Conservation (phyloP, 2,797 vertebrate genomes). For the Pseudomugil tenellus region DNA sequence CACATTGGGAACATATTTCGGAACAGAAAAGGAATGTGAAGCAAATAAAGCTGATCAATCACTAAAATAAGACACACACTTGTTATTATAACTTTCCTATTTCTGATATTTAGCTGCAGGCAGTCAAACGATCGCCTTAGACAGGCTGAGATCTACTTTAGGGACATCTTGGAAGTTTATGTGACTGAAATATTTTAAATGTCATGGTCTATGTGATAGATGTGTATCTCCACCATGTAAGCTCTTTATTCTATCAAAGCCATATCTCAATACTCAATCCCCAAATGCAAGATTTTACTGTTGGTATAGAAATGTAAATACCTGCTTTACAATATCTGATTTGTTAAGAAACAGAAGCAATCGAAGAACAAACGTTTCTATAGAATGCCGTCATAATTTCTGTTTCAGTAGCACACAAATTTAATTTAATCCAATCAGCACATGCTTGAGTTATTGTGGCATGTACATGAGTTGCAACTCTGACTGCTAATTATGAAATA, state of each 20-base stretch:
- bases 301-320: background rate
- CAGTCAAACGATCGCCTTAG: constrained; percentile 10
- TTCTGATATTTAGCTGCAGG: constrained; percentile 10
- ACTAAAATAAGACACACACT: background rate
- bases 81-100: constrained; percentile 15
- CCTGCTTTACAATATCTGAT: constrained; percentile 1
- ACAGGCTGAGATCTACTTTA: constrained; percentile 7
- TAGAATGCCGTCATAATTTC: background rate
- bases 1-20: background rate
- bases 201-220: background rate
- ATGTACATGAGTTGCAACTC: constrained; percentile 54
- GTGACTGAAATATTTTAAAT: constrained; percentile 17
- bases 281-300: no score
- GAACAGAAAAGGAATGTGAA: background rate
- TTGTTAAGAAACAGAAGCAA: background rate
- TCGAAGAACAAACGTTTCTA: background rate
- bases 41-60: constrained; percentile 1
- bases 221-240: no score
- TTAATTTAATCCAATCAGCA: constrained; percentile 61
- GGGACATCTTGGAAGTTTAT: background rate
- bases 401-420: constrained; percentile 12
- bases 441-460: constrained; percentile 56
- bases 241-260: background rate
- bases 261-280: background rate
- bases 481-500: constrained; percentile 65